Evolutionary conservation across 2,888 invertebrate genomes (phyloP), one percentile per base, ranked within the genome.

Genomic region (Rosalia funebris): DNA sequence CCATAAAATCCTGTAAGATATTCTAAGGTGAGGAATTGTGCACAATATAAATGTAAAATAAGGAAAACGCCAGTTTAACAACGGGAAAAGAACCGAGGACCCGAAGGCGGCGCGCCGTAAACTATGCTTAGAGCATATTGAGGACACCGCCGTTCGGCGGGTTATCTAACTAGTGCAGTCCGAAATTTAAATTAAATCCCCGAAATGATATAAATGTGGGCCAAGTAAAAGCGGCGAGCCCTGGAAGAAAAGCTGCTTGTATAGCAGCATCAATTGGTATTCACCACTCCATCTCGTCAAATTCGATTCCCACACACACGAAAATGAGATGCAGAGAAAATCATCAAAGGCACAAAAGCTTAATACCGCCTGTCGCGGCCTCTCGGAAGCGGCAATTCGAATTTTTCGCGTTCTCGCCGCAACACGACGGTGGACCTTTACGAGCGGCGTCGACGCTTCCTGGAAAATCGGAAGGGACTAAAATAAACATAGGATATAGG

Each of bases 261-360:
- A 73, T 73, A 73, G 62, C 57, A 62, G 75, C 76, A 71, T 74
- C 77, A 80, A 81, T 81, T 81, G 81, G 80, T 81, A 81, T 81
- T 81, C 81, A 80, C 77, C 77, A 78, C 81, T 79, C 77, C 77
- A 76, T 77, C 77, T 79, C 79, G 77, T 79, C 79, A 81, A 81
- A 81, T 81, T 81, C 80, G 79, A 80, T 81, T 80, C 79, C 75
- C 76, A 75, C 78, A 77, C 75, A 77, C 75, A 77, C 76, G 79
- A 81, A 81, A 82, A 82, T 81, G 81, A 81, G 82, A 82, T 81
- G 81, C 81, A 81, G 80, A 77, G 79, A 78, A 80, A 82, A 82
- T 82, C 81, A 81, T 81, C 82, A 82, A 82, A 82, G 80, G 81
- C 80, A 81, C 80, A 81, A 81, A 73, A 81, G 81, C 81, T 79